phyloP scores from a whole-genome alignment of 2,113 vertebrate genomes.

The Epinephelus lanceolatus region DNA sequence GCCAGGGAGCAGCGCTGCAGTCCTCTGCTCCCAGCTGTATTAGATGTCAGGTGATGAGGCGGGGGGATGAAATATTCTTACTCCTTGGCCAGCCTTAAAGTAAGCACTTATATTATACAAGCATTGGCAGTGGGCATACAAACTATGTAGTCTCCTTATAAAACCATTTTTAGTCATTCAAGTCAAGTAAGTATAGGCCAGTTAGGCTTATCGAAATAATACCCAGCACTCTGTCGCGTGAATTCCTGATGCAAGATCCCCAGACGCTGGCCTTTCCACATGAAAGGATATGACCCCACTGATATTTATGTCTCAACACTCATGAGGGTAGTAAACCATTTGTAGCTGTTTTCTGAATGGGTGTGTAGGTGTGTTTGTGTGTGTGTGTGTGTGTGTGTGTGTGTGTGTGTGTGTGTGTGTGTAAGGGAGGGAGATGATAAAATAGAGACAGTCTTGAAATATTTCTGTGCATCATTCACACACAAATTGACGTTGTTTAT shows the following conservation, averaged over 20 bases:
- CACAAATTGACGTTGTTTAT: slow-evolving; percentile 53
- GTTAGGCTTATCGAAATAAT: slow-evolving; percentile 58
- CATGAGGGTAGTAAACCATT: slow-evolving; percentile 65
- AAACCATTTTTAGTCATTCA: slow-evolving; percentile 54
- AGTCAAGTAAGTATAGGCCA: slow-evolving; percentile 32
- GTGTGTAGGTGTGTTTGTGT: slow-evolving; percentile 4
- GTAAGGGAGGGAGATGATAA: slow-evolving; percentile 30
- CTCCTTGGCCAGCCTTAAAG: slow-evolving; percentile 47
- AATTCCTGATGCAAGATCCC: slow-evolving; percentile 53
- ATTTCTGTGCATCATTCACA: slow-evolving; percentile 50
- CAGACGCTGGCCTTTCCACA: slow-evolving; percentile 62
- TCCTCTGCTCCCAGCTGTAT: slow-evolving; percentile 30
- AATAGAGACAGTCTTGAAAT: slow-evolving; percentile 35
- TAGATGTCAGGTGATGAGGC: slow-evolving; percentile 52
- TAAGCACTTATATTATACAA: slow-evolving; percentile 44
- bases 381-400: slow-evolving; percentile 9
- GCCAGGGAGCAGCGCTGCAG: slow-evolving; percentile 20
- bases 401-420: slow-evolving; percentile 1
- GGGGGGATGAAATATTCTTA: slow-evolving; percentile 57
- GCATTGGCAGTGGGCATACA: slow-evolving; percentile 48
- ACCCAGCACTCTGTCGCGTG: slow-evolving; percentile 13
- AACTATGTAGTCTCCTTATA: slow-evolving; percentile 35
- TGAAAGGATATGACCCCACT: slow-evolving; percentile 67
- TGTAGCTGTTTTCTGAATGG: slow-evolving; percentile 66
- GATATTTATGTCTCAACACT: slow-evolving; percentile 71